Conservation (phyloP, 2,797 vertebrate species). For the Syngnathus acus region DNA sequence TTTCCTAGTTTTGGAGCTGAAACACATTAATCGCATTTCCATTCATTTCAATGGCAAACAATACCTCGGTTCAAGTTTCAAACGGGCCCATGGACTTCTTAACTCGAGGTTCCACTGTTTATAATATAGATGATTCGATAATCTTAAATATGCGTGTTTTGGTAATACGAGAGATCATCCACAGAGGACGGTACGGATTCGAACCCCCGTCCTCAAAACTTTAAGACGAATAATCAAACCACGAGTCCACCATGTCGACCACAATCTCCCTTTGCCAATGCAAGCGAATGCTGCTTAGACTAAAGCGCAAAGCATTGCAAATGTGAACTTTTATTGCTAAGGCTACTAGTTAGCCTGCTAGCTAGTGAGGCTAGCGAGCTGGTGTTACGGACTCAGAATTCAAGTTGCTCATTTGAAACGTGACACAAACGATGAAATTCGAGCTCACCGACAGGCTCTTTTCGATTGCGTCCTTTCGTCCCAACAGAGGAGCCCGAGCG, state of each 20-base stretch:
- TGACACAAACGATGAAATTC: neutral
- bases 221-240: neutral
- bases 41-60: too few species aligned
- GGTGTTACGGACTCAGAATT: neutral
- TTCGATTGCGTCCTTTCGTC: neutral
- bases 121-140: too few species aligned
- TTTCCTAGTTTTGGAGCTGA: too few species aligned
- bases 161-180: neutral
- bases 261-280: neutral
- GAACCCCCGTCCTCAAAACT: neutral
- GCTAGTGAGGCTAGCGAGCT: constrained; percentile 16
- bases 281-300: constrained; percentile 3
- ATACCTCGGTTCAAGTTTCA: too few species aligned
- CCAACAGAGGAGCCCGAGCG: neutral
- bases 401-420: neutral
- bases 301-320: neutral
- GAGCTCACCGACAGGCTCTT: neutral
- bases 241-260: neutral
- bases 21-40: too few species aligned
- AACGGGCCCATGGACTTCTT: too few species aligned
- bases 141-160: too few species aligned
- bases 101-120: too few species aligned
- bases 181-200: neutral
- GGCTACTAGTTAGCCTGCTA: constrained; percentile 22
- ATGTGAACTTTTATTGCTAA: neutral